Evolutionary conservation across 2,888 invertebrate genomes (phyloP), one percentile per base, ranked within the genome.

Genomic region (Agonum fuliginosum): DNA sequence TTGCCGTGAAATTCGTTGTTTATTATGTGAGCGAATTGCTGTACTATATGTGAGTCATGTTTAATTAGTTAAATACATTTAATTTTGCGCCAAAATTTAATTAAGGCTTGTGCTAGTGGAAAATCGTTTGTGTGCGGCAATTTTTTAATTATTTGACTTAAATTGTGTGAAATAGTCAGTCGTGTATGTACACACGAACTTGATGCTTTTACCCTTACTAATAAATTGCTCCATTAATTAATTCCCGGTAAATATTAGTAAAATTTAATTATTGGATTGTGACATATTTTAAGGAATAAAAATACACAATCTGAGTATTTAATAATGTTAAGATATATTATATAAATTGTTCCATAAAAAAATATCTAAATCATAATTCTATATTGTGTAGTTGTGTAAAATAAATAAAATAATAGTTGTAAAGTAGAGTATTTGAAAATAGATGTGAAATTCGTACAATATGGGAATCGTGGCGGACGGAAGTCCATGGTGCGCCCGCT

Each of bases 41-140:
- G 8, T 43, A 46, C 30, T 70, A 43, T 43, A 70, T 70, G 58
- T 72, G 72, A 37, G 54, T 72, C 41, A 37, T 14, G 30, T 54
- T 58, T 72, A 72, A 72, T 72, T 72, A 72, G 72, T 72, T 58
- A 58, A 75, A 34, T 74, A 43, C 27, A 37, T 75, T 75, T 65
- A 75, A 75, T 75, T 75, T 75, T 34, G 67, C 51, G 48, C 30
- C 27, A 37, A 75, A 67, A 67, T 75, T 67, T 75, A 65, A 67
- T 75, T 75, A 67, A 75, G 19, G n/a, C 67, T 34, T 73, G 51
- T 34, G 34, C 48, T 19, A 22, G 65, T 75, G 67, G 67, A 75
- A 75, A 67, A 75, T 75, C 67, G 75, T 67, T 75, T 75, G 75
- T 75, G 51, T 58, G 12, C 10, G 30, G 34, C 62, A 43, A 62